Percentiles rank a stretch among this genome's conserved stretches.
Evolutionary conservation across 92 coral and sea anemone species (phyloP).

Genomic region (Palythoa grandis): DNA sequence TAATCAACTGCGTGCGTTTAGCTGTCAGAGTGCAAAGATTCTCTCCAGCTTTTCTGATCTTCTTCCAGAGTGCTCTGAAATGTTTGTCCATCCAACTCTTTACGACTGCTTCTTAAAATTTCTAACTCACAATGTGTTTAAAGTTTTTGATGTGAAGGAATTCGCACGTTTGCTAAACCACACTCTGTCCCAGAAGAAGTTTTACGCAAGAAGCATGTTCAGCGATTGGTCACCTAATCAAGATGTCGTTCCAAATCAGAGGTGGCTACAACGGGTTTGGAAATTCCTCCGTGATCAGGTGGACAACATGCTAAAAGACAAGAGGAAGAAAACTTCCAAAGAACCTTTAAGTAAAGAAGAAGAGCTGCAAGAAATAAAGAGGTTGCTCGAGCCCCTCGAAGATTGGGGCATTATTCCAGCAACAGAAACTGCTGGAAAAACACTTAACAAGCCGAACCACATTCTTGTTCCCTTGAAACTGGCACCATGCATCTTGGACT

Average conservation of each 20-base stretch:
- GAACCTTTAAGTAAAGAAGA: background rate
- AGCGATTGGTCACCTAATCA: background rate
- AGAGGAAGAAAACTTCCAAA: background rate
- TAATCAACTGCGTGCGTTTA: constrained; percentile 54
- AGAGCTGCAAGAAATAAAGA: background rate
- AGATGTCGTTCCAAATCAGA: constrained; percentile 34
- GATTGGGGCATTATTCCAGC: constrained; percentile 1
- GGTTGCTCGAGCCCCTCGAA: background rate
- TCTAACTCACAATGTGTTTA: too few relatives aligned
- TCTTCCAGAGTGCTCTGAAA: constrained; percentile 56
- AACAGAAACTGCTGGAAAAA: background rate
- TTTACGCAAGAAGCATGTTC: background rate
- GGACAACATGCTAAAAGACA: background rate
- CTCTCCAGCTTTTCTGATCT: constrained; percentile 59
- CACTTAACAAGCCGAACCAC: background rate
- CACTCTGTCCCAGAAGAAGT: constrained; percentile 3
- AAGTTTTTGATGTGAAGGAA: constrained; percentile 25
- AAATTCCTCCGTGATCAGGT: background rate
- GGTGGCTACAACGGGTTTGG: constrained; percentile 14
- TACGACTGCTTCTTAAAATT: background rate
- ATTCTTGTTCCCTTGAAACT: constrained; percentile 49
- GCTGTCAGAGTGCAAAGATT: constrained; percentile 45
- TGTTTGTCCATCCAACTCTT: constrained; percentile 60
- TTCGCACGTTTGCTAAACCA: constrained; percentile 36
- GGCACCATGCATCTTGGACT: constrained; percentile 52